These are phyloP conservation scores for Alouatta palliata DNA, from an alignment of 2,113 vertebrate genomes.

Conservation along the genomic window DNA sequence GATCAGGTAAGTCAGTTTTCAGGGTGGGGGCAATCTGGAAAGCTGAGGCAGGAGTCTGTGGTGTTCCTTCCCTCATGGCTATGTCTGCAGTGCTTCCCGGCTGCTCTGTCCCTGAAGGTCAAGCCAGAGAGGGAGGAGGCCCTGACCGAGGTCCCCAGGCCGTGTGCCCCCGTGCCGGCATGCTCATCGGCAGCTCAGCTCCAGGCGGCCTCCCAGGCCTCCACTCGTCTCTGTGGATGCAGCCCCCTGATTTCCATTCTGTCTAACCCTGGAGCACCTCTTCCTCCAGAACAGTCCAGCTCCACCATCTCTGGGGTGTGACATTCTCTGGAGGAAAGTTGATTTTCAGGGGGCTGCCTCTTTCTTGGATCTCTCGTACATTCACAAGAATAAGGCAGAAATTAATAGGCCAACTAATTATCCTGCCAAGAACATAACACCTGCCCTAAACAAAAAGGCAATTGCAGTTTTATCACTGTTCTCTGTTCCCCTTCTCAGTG, in stretches of 20 bases:
- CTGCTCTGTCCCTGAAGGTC: too few relatives aligned
- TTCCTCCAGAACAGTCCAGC: not conserved
- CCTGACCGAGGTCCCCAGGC: not conserved
- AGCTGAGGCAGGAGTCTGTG: not conserved
- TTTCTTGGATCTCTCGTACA: not conserved
- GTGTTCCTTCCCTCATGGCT: not conserved
- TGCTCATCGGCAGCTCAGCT: not conserved
- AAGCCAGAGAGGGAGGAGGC: not conserved
- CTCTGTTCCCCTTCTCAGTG: not conserved
- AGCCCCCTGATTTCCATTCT: not conserved
- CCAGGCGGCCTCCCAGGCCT: not conserved
- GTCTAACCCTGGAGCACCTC: not conserved
- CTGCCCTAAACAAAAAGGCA: not conserved
- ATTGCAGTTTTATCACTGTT: not conserved
- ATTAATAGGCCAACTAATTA: not conserved
- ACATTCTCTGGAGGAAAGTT: not conserved
- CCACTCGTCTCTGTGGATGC: not conserved
- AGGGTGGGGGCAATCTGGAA: not conserved
- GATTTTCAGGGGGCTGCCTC: not conserved
- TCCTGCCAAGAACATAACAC: not conserved
- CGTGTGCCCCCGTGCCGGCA: fast-evolving
- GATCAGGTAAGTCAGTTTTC: not conserved
- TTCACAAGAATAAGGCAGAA: not conserved
- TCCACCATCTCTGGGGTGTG: not conserved
- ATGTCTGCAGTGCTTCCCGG: not conserved